Evolutionary conservation across 2,113 vertebrate species (phyloP), one percentile per base, ranked within the genome.

Genomic region (Pachycephala philippinensis): DNA sequence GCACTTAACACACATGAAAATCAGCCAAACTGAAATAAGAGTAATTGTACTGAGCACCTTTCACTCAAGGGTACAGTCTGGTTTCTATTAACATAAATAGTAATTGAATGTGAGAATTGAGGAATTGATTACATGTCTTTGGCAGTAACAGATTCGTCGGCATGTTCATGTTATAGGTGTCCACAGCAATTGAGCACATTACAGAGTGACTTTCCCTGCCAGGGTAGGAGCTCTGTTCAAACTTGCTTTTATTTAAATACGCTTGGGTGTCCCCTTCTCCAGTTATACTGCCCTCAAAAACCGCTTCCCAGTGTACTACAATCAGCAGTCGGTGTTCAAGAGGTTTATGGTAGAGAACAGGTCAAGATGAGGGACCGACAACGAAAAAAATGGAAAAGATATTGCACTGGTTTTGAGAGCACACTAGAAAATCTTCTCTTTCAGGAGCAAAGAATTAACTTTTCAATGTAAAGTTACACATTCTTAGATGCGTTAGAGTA

Each of bases 41-140:
- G 52, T 93, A 92, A 94, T 92, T 91, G 65, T 65, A 84, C 31
- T 20, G 69, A 96, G 79, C 88, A 90, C 85, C 92, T 95, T 88
- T 92, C 80, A 90, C 93, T 84, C 79, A 23, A 65, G 72, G 60
- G 82, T n/a, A 40, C 26, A 37, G 59, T n/a, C 90, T 90, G 40
- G 26, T 52, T 93, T 40, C 86, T 71, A 66, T 87, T 94, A 96
- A 76, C 57, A 35, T 35, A 76, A 89, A 65, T 27, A 49, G 83
- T 68, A 90, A 92, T 65, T 89, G 79, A 92, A 84, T 28, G 64
- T 76, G 88, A 40, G 85, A 57, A 57, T 47, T 1, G 33, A 89
- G 53, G 68, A 68, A 92, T 56, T 84, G 80, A 78, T 87, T 24
- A 15, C 80, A 64, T 69, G 61, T 59, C 76, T 84, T 64, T 90